phyloP scores from a whole-genome alignment of 2,113 vertebrate genomes.

The Carassius carassius region DNA sequence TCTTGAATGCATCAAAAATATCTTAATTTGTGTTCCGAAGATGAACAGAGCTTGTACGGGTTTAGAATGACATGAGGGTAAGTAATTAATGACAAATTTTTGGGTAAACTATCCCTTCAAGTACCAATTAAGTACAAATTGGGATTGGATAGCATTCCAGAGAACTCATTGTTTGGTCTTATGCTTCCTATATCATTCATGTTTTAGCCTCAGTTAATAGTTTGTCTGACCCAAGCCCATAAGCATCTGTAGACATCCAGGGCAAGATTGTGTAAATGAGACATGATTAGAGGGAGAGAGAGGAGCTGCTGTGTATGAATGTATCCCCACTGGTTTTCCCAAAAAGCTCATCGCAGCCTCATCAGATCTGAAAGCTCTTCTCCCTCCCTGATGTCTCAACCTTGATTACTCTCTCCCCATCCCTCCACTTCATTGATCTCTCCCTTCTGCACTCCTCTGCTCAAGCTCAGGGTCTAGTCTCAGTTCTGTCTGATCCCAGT shows the following conservation, averaged over 20 bases:
- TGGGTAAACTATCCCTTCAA: no score
- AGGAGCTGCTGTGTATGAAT: not conserved
- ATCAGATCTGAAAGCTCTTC: not conserved
- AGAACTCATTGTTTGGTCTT: not conserved
- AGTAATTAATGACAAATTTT: no score
- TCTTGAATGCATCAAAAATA: no score
- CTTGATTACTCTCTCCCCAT: not conserved
- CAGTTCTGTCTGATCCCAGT: constrained; percentile 23
- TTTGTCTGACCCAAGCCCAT: constrained; percentile 13
- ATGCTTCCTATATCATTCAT: not conserved
- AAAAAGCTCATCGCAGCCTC: not conserved
- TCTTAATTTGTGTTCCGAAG: no score
- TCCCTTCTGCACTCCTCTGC: not conserved
- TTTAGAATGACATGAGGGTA: no score
- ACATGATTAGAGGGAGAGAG: constrained; percentile 37
- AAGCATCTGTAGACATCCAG: constrained; percentile 34
- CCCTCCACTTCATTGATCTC: constrained; percentile 6
- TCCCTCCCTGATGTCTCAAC: constrained; percentile 5
- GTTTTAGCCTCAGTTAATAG: constrained; percentile 43
- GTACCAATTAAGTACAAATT: not conserved
- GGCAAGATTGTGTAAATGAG: constrained; percentile 17
- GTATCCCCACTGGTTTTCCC: constrained; percentile 1
- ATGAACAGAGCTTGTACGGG: no score
- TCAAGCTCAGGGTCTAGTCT: constrained; percentile 1
- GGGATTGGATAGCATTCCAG: not conserved